phyloP scores from a whole-genome alignment of 2,113 vertebrate genomes.

The Peromyscus leucopus region DNA sequence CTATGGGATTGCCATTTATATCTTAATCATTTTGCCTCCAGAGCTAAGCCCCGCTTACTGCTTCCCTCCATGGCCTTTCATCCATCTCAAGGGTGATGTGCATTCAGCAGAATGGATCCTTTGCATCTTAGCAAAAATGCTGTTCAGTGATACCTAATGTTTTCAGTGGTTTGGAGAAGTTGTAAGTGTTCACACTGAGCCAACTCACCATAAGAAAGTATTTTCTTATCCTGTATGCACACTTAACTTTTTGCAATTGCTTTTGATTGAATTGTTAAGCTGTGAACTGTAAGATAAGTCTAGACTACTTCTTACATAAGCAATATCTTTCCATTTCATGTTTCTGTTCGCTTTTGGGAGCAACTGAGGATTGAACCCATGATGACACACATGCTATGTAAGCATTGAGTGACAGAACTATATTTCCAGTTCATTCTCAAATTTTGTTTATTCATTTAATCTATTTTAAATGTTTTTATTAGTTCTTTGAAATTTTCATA shows the following conservation, averaged over 20 bases:
- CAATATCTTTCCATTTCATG: neutral
- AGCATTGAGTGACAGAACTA: neutral
- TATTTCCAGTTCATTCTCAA: neutral
- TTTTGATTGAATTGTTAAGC: slow-evolving; percentile 15
- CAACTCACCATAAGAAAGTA: neutral
- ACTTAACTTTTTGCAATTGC: neutral
- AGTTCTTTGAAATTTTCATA: neutral
- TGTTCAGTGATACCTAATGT: neutral
- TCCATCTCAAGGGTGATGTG: neutral
- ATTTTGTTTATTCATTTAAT: neutral
- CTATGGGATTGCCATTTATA: neutral
- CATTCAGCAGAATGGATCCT: neutral
- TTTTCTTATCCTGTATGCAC: neutral
- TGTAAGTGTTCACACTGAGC: neutral
- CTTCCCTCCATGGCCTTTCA: neutral
- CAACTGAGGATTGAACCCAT: neutral
- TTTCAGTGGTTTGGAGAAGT: neutral
- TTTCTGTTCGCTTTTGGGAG: neutral
- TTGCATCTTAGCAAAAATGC: slow-evolving; percentile 3
- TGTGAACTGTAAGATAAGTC: slow-evolving; percentile 4
- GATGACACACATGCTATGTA: neutral
- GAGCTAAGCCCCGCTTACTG: neutral
- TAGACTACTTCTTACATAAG: slow-evolving; percentile 15
- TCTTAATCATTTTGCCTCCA: neutral
- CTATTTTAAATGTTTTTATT: neutral